Base-by-base conservation (phyloP, 2,113 vertebrate species). In the Ascaphus truei region DNA sequence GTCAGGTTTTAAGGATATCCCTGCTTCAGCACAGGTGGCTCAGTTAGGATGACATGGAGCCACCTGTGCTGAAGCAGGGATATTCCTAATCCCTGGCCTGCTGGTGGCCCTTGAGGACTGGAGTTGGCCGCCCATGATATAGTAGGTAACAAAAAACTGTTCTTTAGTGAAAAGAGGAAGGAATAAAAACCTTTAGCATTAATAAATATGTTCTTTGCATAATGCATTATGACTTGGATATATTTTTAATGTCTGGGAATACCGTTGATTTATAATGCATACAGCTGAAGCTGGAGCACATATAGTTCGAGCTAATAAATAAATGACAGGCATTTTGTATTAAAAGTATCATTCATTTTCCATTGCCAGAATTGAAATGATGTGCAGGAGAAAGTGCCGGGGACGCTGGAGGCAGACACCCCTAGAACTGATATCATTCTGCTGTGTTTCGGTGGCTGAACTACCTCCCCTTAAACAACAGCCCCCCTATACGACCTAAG, bases 171-270 rank as follows among this genome's bases (percentile, higher is more conserved):
- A 25, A 55, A 51, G 57, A 80, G 73, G 65, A 76, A 78, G 80
- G 80, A 80, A 74, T 72, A 56, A 72, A 76, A 61, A 75, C 64
- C 51, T 53, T 80, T 81, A 63, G 72, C 79, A 77, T 80, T 86
- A 85, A 88, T 90, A 89, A 88, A 84, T 83, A 88, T 88, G 88
- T 89, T 86, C 86, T 66, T 53, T 79, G 77, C 7, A 3, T 86
- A 86, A 88, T 94, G 82, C 88, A 93, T 96, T 93, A 95, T 93
- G 90, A 93, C 89, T 92, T 72, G 76, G 83, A 93, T 95, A 85
- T 94, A 97, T 94, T 90, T 90, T 94, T 95, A 92, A 95, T 92
- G 75, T 73, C 77, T 67, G 73, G 80, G 86, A 90, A 84, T 85
- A 83, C 81, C 81, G 80, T 83, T 93, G 92, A 96, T 95, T 93